Percentiles rank a stretch among this genome's conserved stretches.
phyloP scores from a whole-genome alignment of 2,797 vertebrate genomes.

The Anableps anableps region DNA sequence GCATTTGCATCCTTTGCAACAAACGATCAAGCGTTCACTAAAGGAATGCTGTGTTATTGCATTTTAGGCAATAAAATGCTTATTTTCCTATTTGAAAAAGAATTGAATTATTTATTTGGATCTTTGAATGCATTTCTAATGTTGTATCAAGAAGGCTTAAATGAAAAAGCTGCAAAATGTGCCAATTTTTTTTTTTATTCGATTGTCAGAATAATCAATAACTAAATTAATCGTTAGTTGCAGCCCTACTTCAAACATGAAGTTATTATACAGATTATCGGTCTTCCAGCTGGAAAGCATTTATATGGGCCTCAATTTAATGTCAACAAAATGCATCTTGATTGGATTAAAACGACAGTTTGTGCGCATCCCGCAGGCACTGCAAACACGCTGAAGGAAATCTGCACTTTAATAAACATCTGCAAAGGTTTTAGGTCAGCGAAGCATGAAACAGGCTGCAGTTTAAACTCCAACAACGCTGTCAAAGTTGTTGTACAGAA shows the following conservation, averaged over 20 bases:
- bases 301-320: not conserved
- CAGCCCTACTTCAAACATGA: not conserved
- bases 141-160: too few relatives aligned
- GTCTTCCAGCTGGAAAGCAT: not conserved
- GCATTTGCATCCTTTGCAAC: too few relatives aligned
- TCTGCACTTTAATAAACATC: not conserved
- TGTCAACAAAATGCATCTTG: constrained; percentile 2
- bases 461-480: not conserved
- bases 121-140: too few relatives aligned
- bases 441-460: not conserved
- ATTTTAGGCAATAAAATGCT: too few relatives aligned
- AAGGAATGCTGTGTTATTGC: too few relatives aligned
- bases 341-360: not conserved
- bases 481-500: not conserved
- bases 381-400: not conserved
- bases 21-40: too few relatives aligned
- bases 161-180: too few relatives aligned
- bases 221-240: too few relatives aligned
- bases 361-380: not conserved
- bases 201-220: too few relatives aligned
- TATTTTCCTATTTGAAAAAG: too few relatives aligned
- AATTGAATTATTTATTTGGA: too few relatives aligned
- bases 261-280: not conserved
- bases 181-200: too few relatives aligned
- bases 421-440: not conserved